A percentile compares a stretch with the other conserved stretches of the same genome.
These are phyloP conservation scores for Lepidocyrtoides sp. DNA, from an alignment of 2,888 invertebrate species.

Conservation along the genomic window DNA sequence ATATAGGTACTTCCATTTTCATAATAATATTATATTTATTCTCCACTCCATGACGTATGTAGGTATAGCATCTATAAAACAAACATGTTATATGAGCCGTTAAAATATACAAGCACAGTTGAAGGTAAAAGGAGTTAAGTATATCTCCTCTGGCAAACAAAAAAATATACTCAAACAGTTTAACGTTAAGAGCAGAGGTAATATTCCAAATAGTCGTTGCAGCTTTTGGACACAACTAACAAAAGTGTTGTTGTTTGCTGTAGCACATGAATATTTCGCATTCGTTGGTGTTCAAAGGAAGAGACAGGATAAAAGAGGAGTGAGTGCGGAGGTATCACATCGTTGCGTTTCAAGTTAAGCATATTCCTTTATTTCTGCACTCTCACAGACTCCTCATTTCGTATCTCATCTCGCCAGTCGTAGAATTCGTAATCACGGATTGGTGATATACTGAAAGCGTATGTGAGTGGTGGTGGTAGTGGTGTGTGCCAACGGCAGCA, in stretches of 20 bases:
- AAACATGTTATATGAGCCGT: background rate
- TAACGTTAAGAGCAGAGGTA: background rate
- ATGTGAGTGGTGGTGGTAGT: constrained; percentile 33
- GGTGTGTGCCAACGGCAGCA: background rate
- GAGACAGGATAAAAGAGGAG: constrained; percentile 13
- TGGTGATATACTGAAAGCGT: constrained; percentile 37
- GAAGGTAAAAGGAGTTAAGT: no score
- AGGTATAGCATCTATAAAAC: background rate
- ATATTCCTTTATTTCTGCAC: constrained; percentile 59
- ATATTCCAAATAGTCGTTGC: background rate
- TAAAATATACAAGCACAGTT: background rate
- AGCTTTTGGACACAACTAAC: constrained; percentile 32
- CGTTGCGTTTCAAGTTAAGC: background rate
- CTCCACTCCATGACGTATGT: background rate
- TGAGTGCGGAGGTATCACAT: constrained; percentile 33
- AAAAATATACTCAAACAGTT: background rate
- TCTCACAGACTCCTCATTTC: constrained; percentile 35
- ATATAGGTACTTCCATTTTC: background rate
- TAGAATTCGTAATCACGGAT: constrained; percentile 64
- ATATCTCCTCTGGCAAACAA: no score
- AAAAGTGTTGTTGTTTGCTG: constrained; percentile 45
- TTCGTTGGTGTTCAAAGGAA: background rate
- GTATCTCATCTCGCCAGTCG: constrained; percentile 66
- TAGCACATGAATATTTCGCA: constrained; percentile 49
- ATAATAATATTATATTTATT: background rate